These are phyloP conservation scores for rat (Rattus norvegicus) DNA, from an alignment of 2,113 vertebrate genomes.

Conservation along the genomic window GRCr8 NC_086026.1:42080001-42080500, in stretches of 20 bases:
- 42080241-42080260: not conserved
- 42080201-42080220: not conserved
- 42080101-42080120: not conserved
- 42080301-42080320: not conserved
- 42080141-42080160: not conserved
- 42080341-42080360: not conserved
- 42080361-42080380: not conserved
- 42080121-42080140: not conserved
- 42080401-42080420: not conserved
- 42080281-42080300: not conserved
- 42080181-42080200: not conserved
- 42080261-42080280: not conserved
- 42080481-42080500: constrained; percentile 8
- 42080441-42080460: not conserved
- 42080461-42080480: not conserved
- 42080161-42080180: not conserved
- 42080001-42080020: not conserved
- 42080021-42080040: not conserved
- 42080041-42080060: no score
- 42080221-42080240: not conserved
- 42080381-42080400: not conserved
- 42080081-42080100: not conserved
- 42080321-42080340: not conserved
- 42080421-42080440: not conserved
- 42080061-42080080: not conserved